Evolutionary conservation across 2,113 vertebrate species (phyloP).

Genomic region (Campylomormyrus tamandua): DNA sequence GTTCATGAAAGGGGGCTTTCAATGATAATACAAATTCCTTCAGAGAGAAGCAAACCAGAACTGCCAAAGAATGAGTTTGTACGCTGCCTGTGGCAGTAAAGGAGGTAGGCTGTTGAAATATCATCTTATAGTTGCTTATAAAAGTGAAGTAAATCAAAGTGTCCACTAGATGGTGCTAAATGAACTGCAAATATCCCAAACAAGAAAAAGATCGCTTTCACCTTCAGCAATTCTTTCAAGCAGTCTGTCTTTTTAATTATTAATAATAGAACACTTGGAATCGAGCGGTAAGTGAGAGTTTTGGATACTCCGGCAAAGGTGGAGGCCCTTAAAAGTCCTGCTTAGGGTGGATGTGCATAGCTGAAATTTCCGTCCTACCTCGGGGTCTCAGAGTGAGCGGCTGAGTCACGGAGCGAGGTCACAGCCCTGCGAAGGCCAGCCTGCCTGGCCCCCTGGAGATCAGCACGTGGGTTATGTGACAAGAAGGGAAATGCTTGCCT

Average conservation of each 20-base stretch:
- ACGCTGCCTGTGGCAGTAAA: neutral
- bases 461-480: neutral
- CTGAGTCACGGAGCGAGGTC: neutral
- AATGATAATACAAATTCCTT: neutral
- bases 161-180: constrained; percentile 15
- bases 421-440: neutral
- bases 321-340: neutral
- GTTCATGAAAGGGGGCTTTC: neutral
- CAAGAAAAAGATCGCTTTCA: neutral
- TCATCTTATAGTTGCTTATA: neutral
- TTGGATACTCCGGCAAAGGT: neutral
- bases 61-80: neutral
- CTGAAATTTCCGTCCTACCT: neutral
- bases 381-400: neutral
- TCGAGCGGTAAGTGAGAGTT: neutral
- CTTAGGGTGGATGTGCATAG: neutral
- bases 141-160: neutral
- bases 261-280: neutral
- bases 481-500: neutral
- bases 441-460: neutral
- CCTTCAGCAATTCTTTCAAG: neutral
- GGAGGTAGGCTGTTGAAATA: neutral
- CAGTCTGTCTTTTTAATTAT: constrained; percentile 1
- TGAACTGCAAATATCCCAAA: neutral
- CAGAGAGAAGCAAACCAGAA: neutral